Evolutionary conservation across 2,888 invertebrate species (phyloP).

Genomic region (Capitulum mitella): DNA sequence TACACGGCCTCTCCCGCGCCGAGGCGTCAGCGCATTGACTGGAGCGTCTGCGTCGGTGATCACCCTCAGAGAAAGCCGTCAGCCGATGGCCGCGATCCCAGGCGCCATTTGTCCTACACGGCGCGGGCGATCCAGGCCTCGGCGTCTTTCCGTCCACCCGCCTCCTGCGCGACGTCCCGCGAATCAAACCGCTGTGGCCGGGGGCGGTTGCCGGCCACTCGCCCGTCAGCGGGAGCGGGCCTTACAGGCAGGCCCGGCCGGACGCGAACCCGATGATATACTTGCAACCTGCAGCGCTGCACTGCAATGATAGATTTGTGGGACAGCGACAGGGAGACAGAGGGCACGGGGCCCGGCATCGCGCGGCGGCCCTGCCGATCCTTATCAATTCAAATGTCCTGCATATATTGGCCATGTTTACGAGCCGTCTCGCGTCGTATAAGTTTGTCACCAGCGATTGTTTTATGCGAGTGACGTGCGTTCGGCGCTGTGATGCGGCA

Average conservation of each 20-base stretch:
- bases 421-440: background rate
- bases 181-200: too few relatives aligned
- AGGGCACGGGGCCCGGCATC: background rate
- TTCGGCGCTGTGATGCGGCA: background rate
- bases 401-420: conserved; percentile 2
- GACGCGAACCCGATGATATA: background rate
- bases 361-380: background rate
- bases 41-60: background rate
- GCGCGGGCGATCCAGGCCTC: too few relatives aligned
- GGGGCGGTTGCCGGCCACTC: background rate
- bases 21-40: background rate
- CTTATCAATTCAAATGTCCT: conserved; percentile 17
- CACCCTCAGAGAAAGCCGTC: background rate
- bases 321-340: background rate
- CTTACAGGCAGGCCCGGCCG: background rate
- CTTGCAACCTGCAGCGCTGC: background rate
- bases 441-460: conserved; percentile 12
- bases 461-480: conserved; percentile 11
- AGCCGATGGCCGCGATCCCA: background rate
- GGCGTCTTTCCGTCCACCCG: too few relatives aligned
- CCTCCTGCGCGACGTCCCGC: too few relatives aligned
- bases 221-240: background rate
- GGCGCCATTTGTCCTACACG: too few relatives aligned
- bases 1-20: background rate
- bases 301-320: background rate